These are phyloP conservation scores for Pocillopora verrucosa DNA, from an alignment of 64 coral and sea anemone species.

Conservation along the genomic window DNA sequence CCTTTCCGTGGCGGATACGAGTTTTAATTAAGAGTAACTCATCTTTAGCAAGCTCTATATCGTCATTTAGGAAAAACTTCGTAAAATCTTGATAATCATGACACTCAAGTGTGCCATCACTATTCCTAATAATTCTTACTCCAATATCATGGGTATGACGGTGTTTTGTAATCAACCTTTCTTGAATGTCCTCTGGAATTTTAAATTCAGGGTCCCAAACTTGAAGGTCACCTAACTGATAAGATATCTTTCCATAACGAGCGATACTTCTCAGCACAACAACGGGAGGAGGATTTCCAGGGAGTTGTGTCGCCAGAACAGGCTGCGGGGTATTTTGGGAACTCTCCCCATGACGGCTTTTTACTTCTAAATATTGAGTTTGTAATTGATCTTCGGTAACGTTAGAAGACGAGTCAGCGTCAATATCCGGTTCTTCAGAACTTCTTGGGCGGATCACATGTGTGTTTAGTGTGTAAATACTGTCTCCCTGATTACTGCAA, in stretches of 20 bases:
- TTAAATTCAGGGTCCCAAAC: not conserved
- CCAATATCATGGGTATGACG: not conserved
- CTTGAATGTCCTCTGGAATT: not conserved
- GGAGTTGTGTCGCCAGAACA: not conserved
- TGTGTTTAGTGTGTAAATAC: no score
- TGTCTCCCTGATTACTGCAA: no score
- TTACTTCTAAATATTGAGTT: not conserved
- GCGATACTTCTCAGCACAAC: not conserved
- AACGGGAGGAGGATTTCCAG: not conserved
- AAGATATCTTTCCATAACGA: not conserved
- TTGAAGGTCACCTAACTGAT: not conserved
- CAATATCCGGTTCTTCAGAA: no score
- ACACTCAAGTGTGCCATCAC: not conserved
- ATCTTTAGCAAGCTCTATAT: not conserved
- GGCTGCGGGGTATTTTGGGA: not conserved
- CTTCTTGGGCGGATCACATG: no score
- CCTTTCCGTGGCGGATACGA: not conserved
- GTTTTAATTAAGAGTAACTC: not conserved
- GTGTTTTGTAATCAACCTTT: not conserved
- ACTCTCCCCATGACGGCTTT: not conserved
- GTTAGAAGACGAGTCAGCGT: no score
- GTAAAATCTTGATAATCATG: no score
- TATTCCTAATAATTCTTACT: slow-evolving; percentile 1
- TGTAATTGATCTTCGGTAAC: no score
- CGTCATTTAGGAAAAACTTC: no score